Evolutionary conservation across 2,888 invertebrate genomes (phyloP).

Genomic region (Myopa tessellatipennis): DNA sequence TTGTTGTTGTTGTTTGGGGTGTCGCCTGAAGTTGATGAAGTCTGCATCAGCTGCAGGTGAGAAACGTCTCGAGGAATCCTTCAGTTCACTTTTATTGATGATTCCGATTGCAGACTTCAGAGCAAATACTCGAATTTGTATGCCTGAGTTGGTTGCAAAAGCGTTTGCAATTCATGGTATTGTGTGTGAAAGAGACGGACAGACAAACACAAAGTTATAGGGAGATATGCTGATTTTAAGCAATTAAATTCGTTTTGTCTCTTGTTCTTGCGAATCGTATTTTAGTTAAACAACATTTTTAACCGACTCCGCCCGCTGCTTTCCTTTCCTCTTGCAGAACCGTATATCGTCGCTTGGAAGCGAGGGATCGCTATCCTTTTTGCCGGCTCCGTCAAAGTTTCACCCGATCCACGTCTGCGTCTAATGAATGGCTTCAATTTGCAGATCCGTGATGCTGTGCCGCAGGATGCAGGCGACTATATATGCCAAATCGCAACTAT

Average conservation of each 20-base stretch:
- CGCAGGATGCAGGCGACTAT: constrained; percentile 77
- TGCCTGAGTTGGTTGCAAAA: background rate
- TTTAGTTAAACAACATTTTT: constrained; percentile 27
- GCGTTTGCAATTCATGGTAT: too few relatives aligned
- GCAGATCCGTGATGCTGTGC: constrained; percentile 74
- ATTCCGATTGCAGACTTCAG: background rate
- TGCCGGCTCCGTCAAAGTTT: constrained; percentile 75
- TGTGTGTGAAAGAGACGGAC: too few relatives aligned
- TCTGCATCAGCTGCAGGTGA: background rate
- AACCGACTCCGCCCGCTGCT: background rate
- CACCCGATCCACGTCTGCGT: constrained; percentile 74
- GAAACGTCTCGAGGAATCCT: background rate
- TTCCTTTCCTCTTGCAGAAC: constrained; percentile 67
- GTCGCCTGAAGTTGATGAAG: background rate
- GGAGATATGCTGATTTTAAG: too few relatives aligned
- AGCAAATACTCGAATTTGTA: background rate
- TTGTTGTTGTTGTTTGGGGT: background rate
- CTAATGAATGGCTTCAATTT: constrained; percentile 75
- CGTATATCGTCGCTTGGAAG: constrained; percentile 75
- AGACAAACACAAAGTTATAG: too few relatives aligned
- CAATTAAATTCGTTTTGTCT: background rate
- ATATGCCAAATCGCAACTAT: constrained; percentile 77
- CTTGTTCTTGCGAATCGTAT: background rate
- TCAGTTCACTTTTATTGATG: constrained; percentile 9
- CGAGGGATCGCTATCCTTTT: constrained; percentile 75